A percentile compares a stretch with the other conserved stretches of the same genome.
phyloP scores from a whole-genome alignment of 2,113 vertebrate species.

The Anoura caudifer region DNA sequence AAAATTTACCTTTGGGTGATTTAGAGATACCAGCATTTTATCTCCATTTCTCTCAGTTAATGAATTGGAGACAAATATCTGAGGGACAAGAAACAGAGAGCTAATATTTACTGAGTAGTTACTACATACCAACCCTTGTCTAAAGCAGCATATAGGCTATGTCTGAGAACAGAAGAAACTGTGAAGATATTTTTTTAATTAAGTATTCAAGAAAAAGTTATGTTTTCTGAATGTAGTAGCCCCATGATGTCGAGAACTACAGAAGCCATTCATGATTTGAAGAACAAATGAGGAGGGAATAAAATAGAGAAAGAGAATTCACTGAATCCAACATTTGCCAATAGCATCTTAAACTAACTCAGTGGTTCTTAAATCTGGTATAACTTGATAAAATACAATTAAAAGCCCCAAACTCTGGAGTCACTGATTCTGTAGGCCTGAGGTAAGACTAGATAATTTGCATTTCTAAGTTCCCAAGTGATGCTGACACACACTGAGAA shows the following conservation, averaged over 20 bases:
- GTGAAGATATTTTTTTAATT: background rate
- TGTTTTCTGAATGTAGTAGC: background rate
- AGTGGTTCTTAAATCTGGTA: background rate
- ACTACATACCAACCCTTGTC: background rate
- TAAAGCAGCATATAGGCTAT: background rate
- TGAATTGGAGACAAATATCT: background rate
- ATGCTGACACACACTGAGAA: background rate
- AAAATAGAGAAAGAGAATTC: background rate
- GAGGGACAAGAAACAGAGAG: background rate
- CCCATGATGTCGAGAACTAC: background rate
- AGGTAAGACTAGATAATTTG: background rate
- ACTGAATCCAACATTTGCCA: background rate
- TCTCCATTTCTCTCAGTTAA: background rate
- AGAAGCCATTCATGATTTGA: background rate
- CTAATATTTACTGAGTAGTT: background rate
- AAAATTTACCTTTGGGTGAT: background rate
- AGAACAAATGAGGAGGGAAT: background rate
- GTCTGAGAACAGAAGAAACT: background rate
- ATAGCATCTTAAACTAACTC: background rate
- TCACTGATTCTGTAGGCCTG: background rate
- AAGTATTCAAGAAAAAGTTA: background rate
- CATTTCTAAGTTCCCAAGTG: background rate
- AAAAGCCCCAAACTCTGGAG: background rate
- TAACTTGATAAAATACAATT: background rate
- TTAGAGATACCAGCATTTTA: background rate